Evolutionary conservation across 2,797 vertebrate genomes (phyloP).

Genomic region (Catharus ustulatus): DNA sequence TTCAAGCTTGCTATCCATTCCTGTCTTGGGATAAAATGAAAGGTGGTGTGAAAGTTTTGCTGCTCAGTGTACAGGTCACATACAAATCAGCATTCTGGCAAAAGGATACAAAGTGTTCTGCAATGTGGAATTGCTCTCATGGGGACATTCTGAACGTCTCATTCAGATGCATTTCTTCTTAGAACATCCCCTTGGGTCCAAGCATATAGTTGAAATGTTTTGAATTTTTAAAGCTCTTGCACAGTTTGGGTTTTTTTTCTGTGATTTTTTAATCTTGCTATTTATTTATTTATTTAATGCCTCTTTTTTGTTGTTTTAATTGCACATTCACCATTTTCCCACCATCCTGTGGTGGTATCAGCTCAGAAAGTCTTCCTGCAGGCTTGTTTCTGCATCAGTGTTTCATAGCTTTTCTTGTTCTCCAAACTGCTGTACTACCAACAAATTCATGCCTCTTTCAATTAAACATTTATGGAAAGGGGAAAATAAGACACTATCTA

Average conservation of each 20-base stretch:
- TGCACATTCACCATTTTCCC: neutral
- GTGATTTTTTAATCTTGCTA: neutral
- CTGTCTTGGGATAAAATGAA: neutral
- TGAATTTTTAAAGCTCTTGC: conserved; percentile 5
- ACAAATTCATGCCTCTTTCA: neutral
- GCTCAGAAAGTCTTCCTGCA: neutral
- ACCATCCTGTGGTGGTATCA: neutral
- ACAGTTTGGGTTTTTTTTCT: neutral
- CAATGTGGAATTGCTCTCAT: neutral
- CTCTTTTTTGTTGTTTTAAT: neutral
- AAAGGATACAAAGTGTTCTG: neutral
- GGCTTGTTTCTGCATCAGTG: neutral
- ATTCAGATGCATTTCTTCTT: neutral
- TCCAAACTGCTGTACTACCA: neutral
- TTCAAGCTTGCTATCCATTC: neutral
- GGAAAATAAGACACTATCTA: neutral
- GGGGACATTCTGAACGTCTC: neutral
- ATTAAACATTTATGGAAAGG: neutral
- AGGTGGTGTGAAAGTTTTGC: neutral
- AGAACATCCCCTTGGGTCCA: conserved; percentile 11
- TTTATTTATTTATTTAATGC: neutral
- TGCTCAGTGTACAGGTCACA: conserved; percentile 1
- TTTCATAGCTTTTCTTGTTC: neutral
- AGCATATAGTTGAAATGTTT: neutral
- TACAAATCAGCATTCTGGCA: conserved; percentile 6